Percentiles rank a stretch among this genome's conserved stretches.
Conservation (phyloP, 2,797 vertebrate genomes). For the Poeciliopsis infans region DNA sequence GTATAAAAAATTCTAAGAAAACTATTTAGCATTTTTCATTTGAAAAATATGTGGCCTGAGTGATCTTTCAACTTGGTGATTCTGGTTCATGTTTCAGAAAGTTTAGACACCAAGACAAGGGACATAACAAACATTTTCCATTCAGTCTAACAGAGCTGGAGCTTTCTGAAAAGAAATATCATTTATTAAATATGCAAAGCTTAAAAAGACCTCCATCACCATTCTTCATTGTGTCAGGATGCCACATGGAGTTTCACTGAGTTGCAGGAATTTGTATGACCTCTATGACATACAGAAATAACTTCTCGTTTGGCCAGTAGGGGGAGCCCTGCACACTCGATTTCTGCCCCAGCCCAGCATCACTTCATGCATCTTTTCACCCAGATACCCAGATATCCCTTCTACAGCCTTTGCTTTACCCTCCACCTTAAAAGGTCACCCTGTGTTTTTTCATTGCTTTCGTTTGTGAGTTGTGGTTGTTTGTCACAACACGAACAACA, state of each 20-base stretch:
- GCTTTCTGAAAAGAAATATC: background rate
- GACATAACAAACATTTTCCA: background rate
- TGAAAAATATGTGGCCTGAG: no score
- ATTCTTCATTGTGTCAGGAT: background rate
- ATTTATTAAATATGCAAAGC: background rate
- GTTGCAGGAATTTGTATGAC: background rate
- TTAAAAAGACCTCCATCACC: background rate
- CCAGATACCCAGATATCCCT: constrained; percentile 29
- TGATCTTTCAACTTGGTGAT: no score
- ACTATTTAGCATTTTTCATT: no score
- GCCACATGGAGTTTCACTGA: background rate
- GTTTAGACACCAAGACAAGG: no score
- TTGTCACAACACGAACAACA: constrained; percentile 27
- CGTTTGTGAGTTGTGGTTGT: constrained; percentile 47
- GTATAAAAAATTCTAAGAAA: no score
- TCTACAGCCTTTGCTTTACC: constrained; percentile 58
- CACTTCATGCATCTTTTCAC: constrained; percentile 51
- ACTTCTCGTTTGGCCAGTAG: constrained; percentile 63
- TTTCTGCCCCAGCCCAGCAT: constrained; percentile 40
- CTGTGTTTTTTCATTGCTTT: constrained; percentile 34
- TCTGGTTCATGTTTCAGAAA: no score
- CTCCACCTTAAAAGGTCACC: constrained; percentile 50
- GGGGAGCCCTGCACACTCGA: constrained; percentile 77
- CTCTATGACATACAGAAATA: constrained; percentile 6
- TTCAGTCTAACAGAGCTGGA: background rate